Base-by-base conservation (phyloP, 2,113 vertebrate species). In the Burhinus bistriatus region DNA sequence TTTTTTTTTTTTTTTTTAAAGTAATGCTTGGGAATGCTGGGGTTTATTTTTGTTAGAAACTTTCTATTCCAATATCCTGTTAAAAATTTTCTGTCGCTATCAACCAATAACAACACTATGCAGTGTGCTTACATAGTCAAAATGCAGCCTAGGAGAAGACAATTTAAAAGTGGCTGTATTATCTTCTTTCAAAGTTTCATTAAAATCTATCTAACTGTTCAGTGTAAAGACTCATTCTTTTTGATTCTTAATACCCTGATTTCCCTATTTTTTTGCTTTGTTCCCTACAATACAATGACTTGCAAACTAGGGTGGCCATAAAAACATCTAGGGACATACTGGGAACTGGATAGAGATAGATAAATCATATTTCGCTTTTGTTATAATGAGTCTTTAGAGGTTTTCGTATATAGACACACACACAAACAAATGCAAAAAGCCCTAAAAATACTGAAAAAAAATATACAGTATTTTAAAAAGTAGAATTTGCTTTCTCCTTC, bases 21-120 rank as follows among this genome's bases (percentile, higher is more conserved):
- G 9, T 29, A 65, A 42, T 62, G 22, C 65, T 95, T 93, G 51
- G 73, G 91, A 96, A 85, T 78, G 52, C 23, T 66, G 40, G 42
- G 18, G 29, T 89, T 95, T 95, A 83, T 91, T 94, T 97, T 87
- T 87, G 36, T 87, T 55, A 85, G 38, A 87, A 88, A 70, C 34
- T 85, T 95, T 92, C 89, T 94, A 87, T 95, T 94, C 78, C 87
- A 78, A 89, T 94, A 83, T 57, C 78, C 29, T 6, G 0, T 76
- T 85, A 79, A 36, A 93, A 69, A 65, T 23, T 66, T 93, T 51
- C 44, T 83, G 21, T 71, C 11, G 0, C 52, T 93, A 38, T 87
- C 82, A 83, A 71, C 61, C 38, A 92, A 15, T 17, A 78, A 85
- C 40, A 90, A 12, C 21, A 34, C 9, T 29, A 11, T 45, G 36